Conservation (phyloP, 2,797 vertebrate species). For the Menidia menidia region DNA sequence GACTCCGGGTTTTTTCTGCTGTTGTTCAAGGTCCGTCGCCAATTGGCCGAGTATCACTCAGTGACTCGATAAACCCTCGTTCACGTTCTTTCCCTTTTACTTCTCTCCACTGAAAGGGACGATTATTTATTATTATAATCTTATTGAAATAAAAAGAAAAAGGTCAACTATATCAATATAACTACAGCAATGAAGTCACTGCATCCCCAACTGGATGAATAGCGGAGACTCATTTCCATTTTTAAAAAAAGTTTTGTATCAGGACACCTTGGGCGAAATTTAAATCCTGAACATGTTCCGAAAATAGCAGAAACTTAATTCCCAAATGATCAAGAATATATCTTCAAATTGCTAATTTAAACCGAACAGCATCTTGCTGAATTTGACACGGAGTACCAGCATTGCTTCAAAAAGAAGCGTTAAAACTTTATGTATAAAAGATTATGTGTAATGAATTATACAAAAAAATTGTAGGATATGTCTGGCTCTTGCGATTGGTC, state of each 20-base stretch:
- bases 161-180: not conserved
- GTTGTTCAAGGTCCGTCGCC: slow-evolving; percentile 23
- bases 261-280: not conserved
- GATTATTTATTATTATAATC: not conserved
- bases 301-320: not conserved
- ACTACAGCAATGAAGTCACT: not conserved
- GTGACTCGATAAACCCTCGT: not conserved
- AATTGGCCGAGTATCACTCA: not conserved
- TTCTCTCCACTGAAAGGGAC: not conserved
- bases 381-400: too few relatives aligned
- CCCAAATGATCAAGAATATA: not conserved
- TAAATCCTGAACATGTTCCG: not conserved
- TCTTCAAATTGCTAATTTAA: not conserved
- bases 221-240: not conserved
- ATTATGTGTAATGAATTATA: too few relatives aligned
- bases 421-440: too few relatives aligned
- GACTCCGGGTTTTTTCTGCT: slow-evolving; percentile 5
- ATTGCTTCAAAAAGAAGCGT: too few relatives aligned
- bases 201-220: not conserved
- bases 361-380: not conserved
- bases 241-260: not conserved
- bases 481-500: too few relatives aligned
- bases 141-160: not conserved
- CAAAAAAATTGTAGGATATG: too few relatives aligned
- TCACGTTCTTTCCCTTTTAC: not conserved